Percentiles rank a stretch among this genome's conserved stretches.
Evolutionary conservation across 2,888 invertebrate species (phyloP).

Genomic region (Blomia tropicalis): DNA sequence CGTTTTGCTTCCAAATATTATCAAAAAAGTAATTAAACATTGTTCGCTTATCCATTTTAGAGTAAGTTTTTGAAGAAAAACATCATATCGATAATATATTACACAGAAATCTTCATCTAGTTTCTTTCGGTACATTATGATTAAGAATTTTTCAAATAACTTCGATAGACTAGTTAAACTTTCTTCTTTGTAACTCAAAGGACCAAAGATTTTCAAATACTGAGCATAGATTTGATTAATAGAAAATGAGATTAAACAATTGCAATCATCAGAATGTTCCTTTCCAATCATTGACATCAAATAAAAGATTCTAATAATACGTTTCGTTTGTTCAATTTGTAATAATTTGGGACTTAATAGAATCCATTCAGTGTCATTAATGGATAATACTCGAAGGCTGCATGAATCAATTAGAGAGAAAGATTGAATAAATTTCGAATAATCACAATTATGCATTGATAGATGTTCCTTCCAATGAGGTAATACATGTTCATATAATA

Average conservation of each 20-base stretch:
- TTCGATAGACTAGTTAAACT: neutral
- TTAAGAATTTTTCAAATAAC: conserved; percentile 2
- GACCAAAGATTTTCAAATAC: neutral
- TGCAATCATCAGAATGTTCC: neutral
- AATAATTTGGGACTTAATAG: neutral
- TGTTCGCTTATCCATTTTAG: neutral
- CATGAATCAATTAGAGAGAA: neutral
- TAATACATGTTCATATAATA: neutral
- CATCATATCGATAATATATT: neutral
- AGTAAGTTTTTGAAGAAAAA: neutral
- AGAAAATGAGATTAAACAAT: conserved; percentile 3
- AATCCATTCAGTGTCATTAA: neutral
- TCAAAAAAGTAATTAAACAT: neutral
- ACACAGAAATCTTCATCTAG: neutral
- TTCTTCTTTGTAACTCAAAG: neutral
- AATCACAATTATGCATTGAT: neutral
- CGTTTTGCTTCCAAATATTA: neutral
- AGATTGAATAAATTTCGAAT: neutral
- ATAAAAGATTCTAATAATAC: neutral
- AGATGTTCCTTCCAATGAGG: neutral
- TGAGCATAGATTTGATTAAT: neutral
- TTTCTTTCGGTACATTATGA: neutral
- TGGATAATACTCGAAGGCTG: neutral
- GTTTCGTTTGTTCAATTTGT: neutral
- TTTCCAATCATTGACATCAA: neutral